Evolutionary conservation across 1,140 invertebrate species (phyloP).

Genomic region (Nebria ingens): DNA sequence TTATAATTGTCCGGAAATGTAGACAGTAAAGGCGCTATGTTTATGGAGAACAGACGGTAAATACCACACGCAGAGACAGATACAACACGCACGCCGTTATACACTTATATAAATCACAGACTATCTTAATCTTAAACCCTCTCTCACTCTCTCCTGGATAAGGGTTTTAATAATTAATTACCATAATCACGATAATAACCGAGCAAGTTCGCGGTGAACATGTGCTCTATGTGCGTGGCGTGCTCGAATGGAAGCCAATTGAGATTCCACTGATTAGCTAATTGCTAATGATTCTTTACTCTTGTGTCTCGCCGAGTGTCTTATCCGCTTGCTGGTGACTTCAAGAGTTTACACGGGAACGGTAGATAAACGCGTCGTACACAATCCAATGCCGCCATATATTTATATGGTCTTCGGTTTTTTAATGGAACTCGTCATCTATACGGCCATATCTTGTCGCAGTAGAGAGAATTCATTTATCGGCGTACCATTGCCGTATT

Average conservation of each 20-base stretch:
- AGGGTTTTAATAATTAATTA: conserved; percentile 10
- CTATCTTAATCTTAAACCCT: conserved; percentile 4
- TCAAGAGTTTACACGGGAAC: not conserved
- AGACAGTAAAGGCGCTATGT: not conserved
- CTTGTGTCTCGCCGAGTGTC: not conserved
- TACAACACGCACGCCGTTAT: not conserved
- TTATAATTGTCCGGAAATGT: not conserved
- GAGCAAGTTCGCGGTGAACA: not conserved
- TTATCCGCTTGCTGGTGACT: too few species aligned
- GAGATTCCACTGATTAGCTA: conserved; percentile 9
- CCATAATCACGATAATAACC: conserved; percentile 8
- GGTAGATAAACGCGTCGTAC: not conserved
- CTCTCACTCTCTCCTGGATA: too few species aligned
- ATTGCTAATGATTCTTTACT: conserved; percentile 8
- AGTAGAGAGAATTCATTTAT: too few species aligned
- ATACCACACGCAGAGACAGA: not conserved
- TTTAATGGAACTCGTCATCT: too few species aligned
- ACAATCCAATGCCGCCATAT: too few species aligned
- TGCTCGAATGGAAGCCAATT: conserved; percentile 5
- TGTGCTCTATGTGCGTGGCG: not conserved
- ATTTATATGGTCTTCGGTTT: too few species aligned
- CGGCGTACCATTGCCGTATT: too few species aligned
- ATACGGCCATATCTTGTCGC: too few species aligned
- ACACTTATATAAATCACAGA: conserved; percentile 1
- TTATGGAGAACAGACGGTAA: not conserved